A percentile compares a stretch with the other conserved stretches of the same genome.
These are phyloP conservation scores for Diabrotica balteata DNA, from an alignment of 2,888 invertebrate species.

Conservation along the genomic window DNA sequence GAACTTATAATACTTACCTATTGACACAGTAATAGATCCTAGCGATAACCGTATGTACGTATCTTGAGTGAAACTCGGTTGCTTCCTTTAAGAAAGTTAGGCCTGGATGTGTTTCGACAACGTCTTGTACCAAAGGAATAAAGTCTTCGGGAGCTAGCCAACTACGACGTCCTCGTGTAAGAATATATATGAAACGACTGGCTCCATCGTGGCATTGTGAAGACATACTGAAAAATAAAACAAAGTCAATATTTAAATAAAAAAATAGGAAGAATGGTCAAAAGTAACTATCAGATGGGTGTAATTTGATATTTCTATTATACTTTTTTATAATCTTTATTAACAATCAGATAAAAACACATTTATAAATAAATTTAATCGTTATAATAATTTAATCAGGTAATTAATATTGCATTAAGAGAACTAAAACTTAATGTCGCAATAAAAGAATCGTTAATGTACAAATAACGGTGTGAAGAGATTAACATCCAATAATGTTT, in stretches of 20 bases:
- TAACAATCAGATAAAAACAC: too few species aligned
- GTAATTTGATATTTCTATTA: too few species aligned
- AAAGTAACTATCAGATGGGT: too few species aligned
- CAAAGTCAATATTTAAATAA: too few species aligned
- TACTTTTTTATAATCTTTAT: too few species aligned
- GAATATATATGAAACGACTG: conserved; percentile 85
- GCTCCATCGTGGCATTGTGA: conserved; percentile 86
- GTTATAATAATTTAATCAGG: too few species aligned
- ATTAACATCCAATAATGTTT: too few species aligned
- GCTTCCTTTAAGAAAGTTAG: conserved; percentile 97
- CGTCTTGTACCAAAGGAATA: conserved; percentile 92
- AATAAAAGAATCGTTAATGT: too few species aligned
- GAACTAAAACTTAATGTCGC: too few species aligned
- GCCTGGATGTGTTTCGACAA: conserved; percentile 98
- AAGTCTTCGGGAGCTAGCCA: conserved; percentile 88
- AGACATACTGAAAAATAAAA: conserved; percentile 69
- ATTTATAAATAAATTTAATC: too few species aligned
- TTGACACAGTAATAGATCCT: conserved; percentile 94
- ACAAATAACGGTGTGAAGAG: too few species aligned
- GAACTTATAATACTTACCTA: conserved; percentile 24
- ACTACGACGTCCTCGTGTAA: conserved; percentile 75
- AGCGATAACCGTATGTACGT: conserved; percentile 97
- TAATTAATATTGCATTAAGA: too few species aligned
- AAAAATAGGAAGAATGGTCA: background rate
- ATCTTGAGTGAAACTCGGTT: conserved; percentile 97